These are phyloP conservation scores for Trachymyrmex cornetzi DNA, from an alignment of 1,140 invertebrate species.

Conservation along the genomic window DNA sequence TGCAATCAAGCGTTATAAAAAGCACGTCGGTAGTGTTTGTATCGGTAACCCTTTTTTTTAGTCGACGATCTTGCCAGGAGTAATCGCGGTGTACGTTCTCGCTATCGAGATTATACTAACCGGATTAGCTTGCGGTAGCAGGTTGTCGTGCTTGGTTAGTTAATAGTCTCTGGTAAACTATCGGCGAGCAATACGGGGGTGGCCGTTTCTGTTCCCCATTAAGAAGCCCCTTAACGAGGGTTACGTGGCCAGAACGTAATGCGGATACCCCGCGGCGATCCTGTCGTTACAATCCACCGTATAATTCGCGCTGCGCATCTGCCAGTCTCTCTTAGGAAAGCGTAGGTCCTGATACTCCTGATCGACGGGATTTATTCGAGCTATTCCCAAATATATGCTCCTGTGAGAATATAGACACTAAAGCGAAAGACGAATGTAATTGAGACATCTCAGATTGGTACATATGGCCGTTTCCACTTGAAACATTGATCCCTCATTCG, in stretches of 20 bases:
- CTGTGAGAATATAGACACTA: conserved; percentile 16
- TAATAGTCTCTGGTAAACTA: conserved; percentile 74
- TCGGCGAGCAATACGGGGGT: conserved; percentile 68
- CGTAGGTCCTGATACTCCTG: conserved; percentile 26
- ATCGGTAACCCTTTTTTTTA: conserved; percentile 33
- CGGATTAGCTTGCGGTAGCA: conserved; percentile 65
- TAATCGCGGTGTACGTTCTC: conserved; percentile 27
- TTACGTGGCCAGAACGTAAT: conserved; percentile 70
- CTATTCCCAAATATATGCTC: conserved; percentile 1
- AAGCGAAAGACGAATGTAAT: conserved; percentile 7
- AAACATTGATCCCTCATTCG: not conserved
- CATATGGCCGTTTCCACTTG: conserved; percentile 17
- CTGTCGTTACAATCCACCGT: conserved; percentile 64
- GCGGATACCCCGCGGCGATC: conserved; percentile 71
- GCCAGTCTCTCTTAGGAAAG: conserved; percentile 51
- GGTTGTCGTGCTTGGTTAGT: conserved; percentile 63
- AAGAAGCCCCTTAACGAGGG: conserved; percentile 77
- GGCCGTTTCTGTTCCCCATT: conserved; percentile 63
- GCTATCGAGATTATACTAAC: conserved; percentile 64
- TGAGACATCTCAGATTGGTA: not conserved
- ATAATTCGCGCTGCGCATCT: conserved; percentile 77
- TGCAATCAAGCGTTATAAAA: conserved; percentile 41
- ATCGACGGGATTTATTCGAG: conserved; percentile 24
- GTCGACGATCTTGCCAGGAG: conserved; percentile 32
- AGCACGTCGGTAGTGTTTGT: not conserved